phyloP scores from a whole-genome alignment of 2,113 vertebrate genomes.

The Gnathonemus echidnorhynchus region DNA sequence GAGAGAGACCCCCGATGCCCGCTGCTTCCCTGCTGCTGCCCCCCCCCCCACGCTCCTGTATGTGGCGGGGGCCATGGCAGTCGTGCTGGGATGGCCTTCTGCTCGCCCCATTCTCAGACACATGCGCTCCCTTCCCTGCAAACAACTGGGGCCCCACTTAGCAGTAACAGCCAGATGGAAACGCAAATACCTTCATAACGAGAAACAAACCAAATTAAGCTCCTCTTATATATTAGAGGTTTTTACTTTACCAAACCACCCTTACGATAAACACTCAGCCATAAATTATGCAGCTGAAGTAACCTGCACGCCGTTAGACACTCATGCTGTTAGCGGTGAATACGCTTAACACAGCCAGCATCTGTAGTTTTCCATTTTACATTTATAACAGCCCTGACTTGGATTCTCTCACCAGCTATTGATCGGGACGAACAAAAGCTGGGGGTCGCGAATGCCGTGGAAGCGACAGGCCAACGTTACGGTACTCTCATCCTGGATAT shows the following conservation, averaged over 20 bases:
- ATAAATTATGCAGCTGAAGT: not conserved
- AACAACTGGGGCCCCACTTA: not conserved
- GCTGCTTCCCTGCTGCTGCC: constrained; percentile 21
- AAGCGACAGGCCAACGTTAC: not conserved
- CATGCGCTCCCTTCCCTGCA: not conserved
- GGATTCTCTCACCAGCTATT: not conserved
- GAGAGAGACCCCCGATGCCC: constrained; percentile 25
- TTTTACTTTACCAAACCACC: not conserved
- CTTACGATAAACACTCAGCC: not conserved
- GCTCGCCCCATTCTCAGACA: not conserved
- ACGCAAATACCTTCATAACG: not conserved
- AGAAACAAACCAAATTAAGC: not conserved
- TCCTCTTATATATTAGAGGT: not conserved
- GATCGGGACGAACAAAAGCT: not conserved
- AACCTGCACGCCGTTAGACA: not conserved
- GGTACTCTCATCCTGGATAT: not conserved
- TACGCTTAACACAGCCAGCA: not conserved
- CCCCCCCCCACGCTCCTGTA: not conserved
- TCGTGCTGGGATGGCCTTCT: not conserved
- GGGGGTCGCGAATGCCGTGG: not conserved
- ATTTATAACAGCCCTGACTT: not conserved
- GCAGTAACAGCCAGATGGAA: not conserved
- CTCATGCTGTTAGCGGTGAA: not conserved
- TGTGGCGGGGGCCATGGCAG: not conserved
- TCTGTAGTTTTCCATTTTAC: not conserved